Base-by-base conservation (phyloP, 2,113 vertebrate genomes). In the Progne subis region DNA sequence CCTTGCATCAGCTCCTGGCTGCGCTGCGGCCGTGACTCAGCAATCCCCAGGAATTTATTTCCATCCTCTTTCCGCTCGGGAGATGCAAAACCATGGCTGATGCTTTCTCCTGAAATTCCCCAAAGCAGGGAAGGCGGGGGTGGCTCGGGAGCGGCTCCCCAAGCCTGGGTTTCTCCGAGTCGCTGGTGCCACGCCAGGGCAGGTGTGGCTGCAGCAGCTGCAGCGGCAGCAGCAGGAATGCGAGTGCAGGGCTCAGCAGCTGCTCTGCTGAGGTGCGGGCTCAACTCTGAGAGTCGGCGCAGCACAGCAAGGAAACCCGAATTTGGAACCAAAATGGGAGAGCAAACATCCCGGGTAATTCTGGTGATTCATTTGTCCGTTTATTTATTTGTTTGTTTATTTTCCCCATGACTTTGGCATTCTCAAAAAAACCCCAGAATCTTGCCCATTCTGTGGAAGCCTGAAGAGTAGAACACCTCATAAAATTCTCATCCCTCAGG, bases 21-120 rank as follows among this genome's bases (percentile, higher is more conserved):
- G 50, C 2, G 6, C 12, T 12, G n/a, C 88, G 87, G 92, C 71
- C 90, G 92, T 98, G 97, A 98, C 96, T 98, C 98, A 98, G 98
- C 97, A 29, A 18, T 96, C 97, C 91, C 37, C 44, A 72, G 86
- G 77, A 91, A 95, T 75, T 55, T 29, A 14, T 82, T 93, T 81
- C 86, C 94, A 57, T 95, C 84, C 86, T 50, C 91, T 96, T 90
- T 95, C 85, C 89, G 37, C 90, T 81, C 44, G 95, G 91, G 67
- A 92, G 82, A 77, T 72, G 92, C 65, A 18, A 59, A 85, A 72
- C 70, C 94, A 94, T 82, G 75, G 16, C 88, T 63, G 90, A 76
- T 29, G 55, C 86, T 88, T 93, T 89, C 96, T 91, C 82, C 67
- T 75, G 28, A 50, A 86, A 34, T 34, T 16, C 32, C 56, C 56